phyloP scores from a whole-genome alignment of 2,888 invertebrate genomes.

The Anthophora plumipes region DNA sequence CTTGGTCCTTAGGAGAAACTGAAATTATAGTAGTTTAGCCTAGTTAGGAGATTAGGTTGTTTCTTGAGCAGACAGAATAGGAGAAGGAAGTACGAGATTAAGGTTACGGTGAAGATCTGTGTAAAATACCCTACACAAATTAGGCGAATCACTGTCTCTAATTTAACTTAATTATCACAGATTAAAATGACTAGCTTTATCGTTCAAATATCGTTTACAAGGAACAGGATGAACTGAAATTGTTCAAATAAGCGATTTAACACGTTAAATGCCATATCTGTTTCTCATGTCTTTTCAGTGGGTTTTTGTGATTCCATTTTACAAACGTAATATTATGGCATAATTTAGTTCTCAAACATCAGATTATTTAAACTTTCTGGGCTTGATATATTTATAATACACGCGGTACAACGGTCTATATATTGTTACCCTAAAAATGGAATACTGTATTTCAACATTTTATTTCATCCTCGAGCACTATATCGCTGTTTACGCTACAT shows the following conservation, averaged over 20 bases:
- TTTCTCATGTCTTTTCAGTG: no score
- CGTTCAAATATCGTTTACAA: background rate
- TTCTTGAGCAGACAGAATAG: slow-evolving; percentile 44
- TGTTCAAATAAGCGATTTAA: background rate
- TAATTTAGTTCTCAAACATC: no score
- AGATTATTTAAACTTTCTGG: no score
- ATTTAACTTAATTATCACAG: slow-evolving; percentile 25
- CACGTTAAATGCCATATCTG: no score
- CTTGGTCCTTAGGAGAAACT: slow-evolving; percentile 8
- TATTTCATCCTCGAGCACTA: slow-evolving; percentile 19
- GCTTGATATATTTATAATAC: no score
- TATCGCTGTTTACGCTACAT: slow-evolving; percentile 44
- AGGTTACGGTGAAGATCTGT: slow-evolving; percentile 19
- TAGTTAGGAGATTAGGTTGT: slow-evolving; percentile 55
- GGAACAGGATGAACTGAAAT: background rate
- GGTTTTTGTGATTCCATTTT: no score
- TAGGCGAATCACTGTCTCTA: slow-evolving; percentile 24
- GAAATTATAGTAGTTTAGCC: slow-evolving; percentile 54
- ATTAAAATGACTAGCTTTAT: background rate
- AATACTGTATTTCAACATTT: slow-evolving; percentile 12
- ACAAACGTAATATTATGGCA: no score
- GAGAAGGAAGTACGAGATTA: slow-evolving; percentile 43
- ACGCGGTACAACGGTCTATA: no score
- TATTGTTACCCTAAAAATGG: no score
- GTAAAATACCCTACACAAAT: slow-evolving; percentile 44